Evolutionary conservation across 2,888 invertebrate genomes (phyloP), one percentile per base, ranked within the genome.

Genomic region (Clistopyga incitator): DNA sequence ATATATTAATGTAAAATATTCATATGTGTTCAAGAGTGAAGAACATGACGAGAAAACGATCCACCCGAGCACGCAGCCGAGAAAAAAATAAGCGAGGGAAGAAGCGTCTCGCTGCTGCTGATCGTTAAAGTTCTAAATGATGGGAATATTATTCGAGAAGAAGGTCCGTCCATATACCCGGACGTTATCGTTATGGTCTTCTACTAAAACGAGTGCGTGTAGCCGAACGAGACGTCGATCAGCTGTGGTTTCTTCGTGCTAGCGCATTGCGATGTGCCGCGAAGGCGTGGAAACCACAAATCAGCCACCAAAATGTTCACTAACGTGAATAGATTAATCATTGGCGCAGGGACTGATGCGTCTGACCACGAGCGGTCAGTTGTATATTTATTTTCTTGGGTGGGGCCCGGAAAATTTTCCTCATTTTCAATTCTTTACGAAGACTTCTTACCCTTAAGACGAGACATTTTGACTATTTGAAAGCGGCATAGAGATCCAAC

Each of bases 111-210:
- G 67, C 61, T 75, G 84, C 86, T 88, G 88, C 85, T 85, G 89
- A 86, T 90, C 90, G 89, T 90, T 91, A 89, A 90, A 89, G 82
- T 87, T 84, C 87, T 90, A 89, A 90, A 88, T 87, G 86, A 90
- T 91, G 90, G 87, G 90, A 90, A 91, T 91, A 91, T 91, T 91
- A 91, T 90, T 89, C 89, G 85, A 81, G 85, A 86, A 85, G 86
- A 79, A 84, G 85, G 72, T 84, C 72, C 84, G 68, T 78, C 54
- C 45, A 34, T 50, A 47, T 34, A 50, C 23, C n/a, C 64, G 68
- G 23, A 70, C 47, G 61, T 75, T 71, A 72, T 77, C 65, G 42
- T 77, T 81, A 54, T 76, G 65, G 25, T 11, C 29, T 52, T 52
- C 38, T 45, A 54, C 50, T 42, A 61, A 68, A 71, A 72, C 47